Evolutionary conservation across 2,888 invertebrate genomes (phyloP).

Genomic region (Drosophila nr. medialis): DNA sequence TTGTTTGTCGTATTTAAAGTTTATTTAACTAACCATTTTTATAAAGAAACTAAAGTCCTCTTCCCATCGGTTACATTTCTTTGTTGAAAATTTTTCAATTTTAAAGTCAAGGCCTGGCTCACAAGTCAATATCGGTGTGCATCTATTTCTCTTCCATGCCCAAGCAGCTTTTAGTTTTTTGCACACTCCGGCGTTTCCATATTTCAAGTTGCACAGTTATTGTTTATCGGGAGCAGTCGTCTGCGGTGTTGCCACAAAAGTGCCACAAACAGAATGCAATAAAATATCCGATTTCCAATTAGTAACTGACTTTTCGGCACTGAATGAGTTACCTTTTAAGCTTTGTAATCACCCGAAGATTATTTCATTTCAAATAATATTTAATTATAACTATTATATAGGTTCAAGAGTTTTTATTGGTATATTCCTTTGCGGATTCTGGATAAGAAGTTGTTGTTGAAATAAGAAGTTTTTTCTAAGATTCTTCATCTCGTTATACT

Average conservation of each 20-base stretch:
- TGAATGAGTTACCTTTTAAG: too few relatives aligned
- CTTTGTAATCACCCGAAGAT: not conserved
- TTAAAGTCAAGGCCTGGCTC: not conserved
- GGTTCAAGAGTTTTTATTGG: not conserved
- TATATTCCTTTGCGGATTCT: not conserved
- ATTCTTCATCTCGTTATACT: fast-evolving
- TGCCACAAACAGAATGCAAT: not conserved
- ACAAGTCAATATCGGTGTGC: too few relatives aligned
- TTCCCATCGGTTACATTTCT: too few relatives aligned
- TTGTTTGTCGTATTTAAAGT: not conserved
- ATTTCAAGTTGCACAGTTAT: not conserved
- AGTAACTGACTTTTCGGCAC: not conserved
- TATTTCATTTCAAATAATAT: not conserved
- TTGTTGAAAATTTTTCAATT: too few relatives aligned
- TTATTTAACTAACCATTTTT: not conserved
- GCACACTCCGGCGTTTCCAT: not conserved
- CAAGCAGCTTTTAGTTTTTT: not conserved
- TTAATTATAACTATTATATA: not conserved
- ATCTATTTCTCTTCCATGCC: not conserved
- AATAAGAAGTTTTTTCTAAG: fast-evolving
- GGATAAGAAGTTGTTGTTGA: not conserved
- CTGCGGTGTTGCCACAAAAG: not conserved
- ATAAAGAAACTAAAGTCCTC: not conserved
- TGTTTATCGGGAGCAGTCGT: not conserved
- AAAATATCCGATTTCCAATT: not conserved